Base-by-base conservation (phyloP, 2,888 invertebrate species). In the Isoperla grammatica region DNA sequence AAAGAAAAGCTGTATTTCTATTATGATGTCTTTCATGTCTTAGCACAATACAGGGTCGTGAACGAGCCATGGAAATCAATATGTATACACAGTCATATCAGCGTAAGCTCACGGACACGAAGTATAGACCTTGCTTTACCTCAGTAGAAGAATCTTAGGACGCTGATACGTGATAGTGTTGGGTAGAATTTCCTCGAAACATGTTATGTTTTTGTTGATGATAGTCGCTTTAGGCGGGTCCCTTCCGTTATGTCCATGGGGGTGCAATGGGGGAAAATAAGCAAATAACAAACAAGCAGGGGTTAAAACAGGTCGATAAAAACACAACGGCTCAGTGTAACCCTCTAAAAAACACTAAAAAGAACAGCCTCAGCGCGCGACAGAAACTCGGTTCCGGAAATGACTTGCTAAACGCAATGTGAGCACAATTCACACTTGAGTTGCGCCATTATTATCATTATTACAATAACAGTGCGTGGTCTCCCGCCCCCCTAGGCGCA, bases 401-500 rank as follows among this genome's bases (percentile, higher is more conserved):
- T 64, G 64, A 64, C 64, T 64, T 61, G 64, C 59, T 62, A 62
- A 64, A 64, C 62, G 62, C 56, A 57, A 60, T 58, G 62, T 40
- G 59, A 60, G 37, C 61, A 43, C 56, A 43, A 46, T 62, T 62
- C 62, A 62, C 64, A 60, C 63, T 63, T 53, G 57, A 54, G 54
- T 49, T 20, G 43, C 57, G 53, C 55, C 56, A 46, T 59, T 50
- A 59, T 62, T 50, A 56, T 49, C 59, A 37, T 59, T 59, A 56
- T 59, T 53, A 60, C 48, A 60, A 56, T 56, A 60, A 54, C 42
- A 39, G 46, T 35, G 48, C 37, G 35, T 20, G 22, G 17, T 23
- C 46, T 15, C 20, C 19, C 48, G 35, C 57, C 45, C 8, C 57
- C 29, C 29, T 6, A 29, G 8, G 8, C 29, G 29, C 29, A 29